Conservation (phyloP, 2,888 invertebrate species). For the Pollenia amentaria region DNA sequence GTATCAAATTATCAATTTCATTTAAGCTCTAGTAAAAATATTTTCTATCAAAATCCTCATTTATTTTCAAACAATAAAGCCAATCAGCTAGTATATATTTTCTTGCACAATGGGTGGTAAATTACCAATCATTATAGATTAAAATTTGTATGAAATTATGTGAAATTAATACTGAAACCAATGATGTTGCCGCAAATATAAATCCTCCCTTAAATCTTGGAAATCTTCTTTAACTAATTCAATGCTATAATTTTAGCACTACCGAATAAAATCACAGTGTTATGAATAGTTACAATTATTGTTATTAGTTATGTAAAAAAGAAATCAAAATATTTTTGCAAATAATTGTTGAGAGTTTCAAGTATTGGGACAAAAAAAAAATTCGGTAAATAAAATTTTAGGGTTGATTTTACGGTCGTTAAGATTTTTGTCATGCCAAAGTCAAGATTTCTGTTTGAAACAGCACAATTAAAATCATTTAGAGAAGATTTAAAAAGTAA, state of each 20-base stretch:
- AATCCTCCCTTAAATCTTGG: conserved; percentile 18
- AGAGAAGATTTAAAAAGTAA: no score
- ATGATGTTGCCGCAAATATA: not conserved
- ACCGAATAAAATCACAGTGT: not conserved
- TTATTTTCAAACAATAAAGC: conserved; percentile 25
- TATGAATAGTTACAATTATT: conserved; percentile 24
- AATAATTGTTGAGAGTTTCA: not conserved
- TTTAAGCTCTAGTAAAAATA: conserved; percentile 3
- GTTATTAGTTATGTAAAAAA: not conserved
- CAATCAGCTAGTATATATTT: conserved; percentile 16
- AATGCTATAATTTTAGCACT: not conserved
- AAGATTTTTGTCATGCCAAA: not conserved
- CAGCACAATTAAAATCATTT: no score
- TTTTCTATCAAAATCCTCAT: not conserved
- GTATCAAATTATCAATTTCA: not conserved
- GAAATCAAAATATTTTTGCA: conserved; percentile 9
- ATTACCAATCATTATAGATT: conserved; percentile 40
- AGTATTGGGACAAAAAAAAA: not conserved
- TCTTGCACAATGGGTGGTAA: conserved; percentile 37
- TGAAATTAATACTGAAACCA: conserved; percentile 31
- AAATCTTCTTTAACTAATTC: not conserved
- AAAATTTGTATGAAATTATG: not conserved
- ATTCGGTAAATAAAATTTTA: not conserved
- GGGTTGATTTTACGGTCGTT: conserved; percentile 3
- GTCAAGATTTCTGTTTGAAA: no score